A percentile compares a stretch with the other conserved stretches of the same genome.
phyloP scores from a whole-genome alignment of 35 echinoderm and acorn worm genomes.

The Apostichopus parvimensis region DNA sequence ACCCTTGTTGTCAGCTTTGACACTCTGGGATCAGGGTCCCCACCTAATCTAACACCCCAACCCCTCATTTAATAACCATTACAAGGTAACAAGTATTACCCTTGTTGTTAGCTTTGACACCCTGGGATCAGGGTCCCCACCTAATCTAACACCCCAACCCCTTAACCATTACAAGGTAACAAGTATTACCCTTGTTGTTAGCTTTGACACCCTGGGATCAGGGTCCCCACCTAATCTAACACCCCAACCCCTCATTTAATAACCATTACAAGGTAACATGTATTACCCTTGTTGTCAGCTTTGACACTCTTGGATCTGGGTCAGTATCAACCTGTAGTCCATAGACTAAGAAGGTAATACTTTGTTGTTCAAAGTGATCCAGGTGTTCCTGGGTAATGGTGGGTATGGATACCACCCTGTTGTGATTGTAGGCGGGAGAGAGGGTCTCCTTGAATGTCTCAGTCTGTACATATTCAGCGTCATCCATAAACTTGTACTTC shows the following conservation, averaged over 20 bases:
- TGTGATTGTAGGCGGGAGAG: slow-evolving; percentile 87
- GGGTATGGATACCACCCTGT: slow-evolving; percentile 78
- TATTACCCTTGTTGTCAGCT: slow-evolving; percentile 91
- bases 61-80: too few species aligned
- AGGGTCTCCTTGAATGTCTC: slow-evolving; percentile 69
- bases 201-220: slow-evolving; percentile 78
- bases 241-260: too few species aligned
- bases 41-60: too few species aligned
- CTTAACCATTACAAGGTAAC: too few species aligned
- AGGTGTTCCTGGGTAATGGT: slow-evolving; percentile 70
- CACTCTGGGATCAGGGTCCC: too few species aligned
- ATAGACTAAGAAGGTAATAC: slow-evolving; percentile 82
- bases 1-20: too few species aligned
- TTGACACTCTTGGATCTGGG: slow-evolving; percentile 74
- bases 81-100: too few species aligned
- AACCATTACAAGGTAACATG: too few species aligned
- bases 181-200: slow-evolving; percentile 84
- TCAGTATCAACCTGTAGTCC: slow-evolving; percentile 76
- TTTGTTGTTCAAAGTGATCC: slow-evolving; percentile 76
- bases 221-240: neutral
- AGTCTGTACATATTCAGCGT: slow-evolving; percentile 65
- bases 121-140: too few species aligned
- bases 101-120: too few species aligned
- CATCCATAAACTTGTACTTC: slow-evolving; percentile 77
- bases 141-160: too few species aligned